phyloP scores from a whole-genome alignment of 2,113 vertebrate species.

The Indri indri region DNA sequence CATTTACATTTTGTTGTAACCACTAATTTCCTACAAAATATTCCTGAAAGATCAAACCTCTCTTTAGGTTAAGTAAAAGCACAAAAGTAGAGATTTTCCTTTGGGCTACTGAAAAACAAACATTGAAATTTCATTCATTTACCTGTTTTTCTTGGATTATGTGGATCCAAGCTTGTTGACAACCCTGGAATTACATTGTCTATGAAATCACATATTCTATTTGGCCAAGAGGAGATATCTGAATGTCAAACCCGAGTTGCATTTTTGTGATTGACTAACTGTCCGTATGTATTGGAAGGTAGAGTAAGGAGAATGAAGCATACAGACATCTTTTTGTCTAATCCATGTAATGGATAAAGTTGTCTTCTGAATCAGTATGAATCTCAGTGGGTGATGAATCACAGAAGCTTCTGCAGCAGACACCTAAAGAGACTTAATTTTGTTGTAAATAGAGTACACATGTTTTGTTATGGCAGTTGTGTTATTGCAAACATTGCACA shows the following conservation, averaged over 20 bases:
- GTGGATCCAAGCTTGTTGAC: background rate
- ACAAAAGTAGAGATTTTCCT: background rate
- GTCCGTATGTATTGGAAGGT: background rate
- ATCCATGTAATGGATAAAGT: constrained; percentile 56
- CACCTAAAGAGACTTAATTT: constrained; percentile 71
- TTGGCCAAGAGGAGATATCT: background rate
- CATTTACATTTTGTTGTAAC: background rate
- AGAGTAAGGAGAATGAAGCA: constrained; percentile 13
- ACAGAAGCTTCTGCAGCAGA: constrained; percentile 45
- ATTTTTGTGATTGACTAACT: background rate
- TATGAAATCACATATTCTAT: background rate
- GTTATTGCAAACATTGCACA: constrained; percentile 73
- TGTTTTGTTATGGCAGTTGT: constrained; percentile 45
- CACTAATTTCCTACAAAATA: background rate
- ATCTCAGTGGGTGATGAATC: constrained; percentile 55
- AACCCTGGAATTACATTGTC: background rate
- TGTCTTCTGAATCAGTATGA: constrained; percentile 65
- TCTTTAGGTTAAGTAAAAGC: background rate
- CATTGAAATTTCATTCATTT: background rate
- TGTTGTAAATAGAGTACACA: constrained; percentile 59
- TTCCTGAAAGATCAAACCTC: background rate
- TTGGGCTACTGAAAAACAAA: background rate
- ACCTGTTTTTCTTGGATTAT: background rate
- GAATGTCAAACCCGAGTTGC: background rate
- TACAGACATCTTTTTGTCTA: constrained; percentile 60